These are phyloP conservation scores for Apamea epomidion DNA, from an alignment of 2,888 invertebrate genomes.

Conservation along the genomic window DNA sequence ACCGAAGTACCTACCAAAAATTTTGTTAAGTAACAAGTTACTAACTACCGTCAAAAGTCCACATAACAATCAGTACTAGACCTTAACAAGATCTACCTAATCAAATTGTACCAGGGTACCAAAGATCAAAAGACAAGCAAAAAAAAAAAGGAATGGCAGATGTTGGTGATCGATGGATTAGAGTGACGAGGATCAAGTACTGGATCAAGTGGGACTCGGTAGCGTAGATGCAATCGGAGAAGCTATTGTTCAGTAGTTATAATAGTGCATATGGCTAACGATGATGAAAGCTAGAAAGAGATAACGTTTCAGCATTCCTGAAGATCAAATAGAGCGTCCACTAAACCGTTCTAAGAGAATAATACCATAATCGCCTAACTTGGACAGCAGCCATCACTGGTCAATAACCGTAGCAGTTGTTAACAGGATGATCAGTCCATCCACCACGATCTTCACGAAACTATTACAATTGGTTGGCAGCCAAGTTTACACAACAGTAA, in stretches of 20 bases:
- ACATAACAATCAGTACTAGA: background rate
- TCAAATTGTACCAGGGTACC: background rate
- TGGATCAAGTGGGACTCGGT: no score
- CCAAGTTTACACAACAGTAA: slow-evolving; percentile 21
- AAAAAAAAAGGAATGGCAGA: background rate
- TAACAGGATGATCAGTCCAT: slow-evolving; percentile 7
- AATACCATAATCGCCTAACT: slow-evolving; percentile 10
- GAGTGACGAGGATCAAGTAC: no score
- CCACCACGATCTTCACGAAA: slow-evolving; percentile 10
- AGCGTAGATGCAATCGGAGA: background rate
- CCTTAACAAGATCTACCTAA: background rate
- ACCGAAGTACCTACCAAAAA: no score
- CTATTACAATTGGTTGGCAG: slow-evolving; percentile 26
- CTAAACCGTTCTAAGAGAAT: background rate
- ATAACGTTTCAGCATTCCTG: background rate
- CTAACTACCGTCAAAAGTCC: background rate
- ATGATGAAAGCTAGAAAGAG: background rate
- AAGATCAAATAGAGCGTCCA: background rate
- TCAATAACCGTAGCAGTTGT: slow-evolving; percentile 13
- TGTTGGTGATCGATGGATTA: background rate
- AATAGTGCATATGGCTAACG: background rate
- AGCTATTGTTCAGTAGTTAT: no score
- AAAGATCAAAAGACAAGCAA: background rate
- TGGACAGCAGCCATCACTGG: slow-evolving; percentile 26
- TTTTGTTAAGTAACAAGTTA: background rate